Evolutionary conservation across 2,888 invertebrate species (phyloP).

Genomic region (Lithophane semibrunnea): DNA sequence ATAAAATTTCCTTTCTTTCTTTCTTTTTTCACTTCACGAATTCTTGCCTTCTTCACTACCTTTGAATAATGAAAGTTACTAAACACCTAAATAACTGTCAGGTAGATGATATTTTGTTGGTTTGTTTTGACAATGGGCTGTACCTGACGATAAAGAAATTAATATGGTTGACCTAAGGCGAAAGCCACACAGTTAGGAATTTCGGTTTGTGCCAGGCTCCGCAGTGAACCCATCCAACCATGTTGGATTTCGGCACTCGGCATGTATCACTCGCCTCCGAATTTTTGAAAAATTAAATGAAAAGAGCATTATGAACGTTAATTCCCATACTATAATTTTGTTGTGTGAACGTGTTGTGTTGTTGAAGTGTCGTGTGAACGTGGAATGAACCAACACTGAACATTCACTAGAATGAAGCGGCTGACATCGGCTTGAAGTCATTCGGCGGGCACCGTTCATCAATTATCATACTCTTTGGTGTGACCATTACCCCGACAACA

Average conservation of each 20-base stretch:
- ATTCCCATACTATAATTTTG: not conserved
- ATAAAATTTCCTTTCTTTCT: constrained; percentile 4
- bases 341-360: too few species aligned
- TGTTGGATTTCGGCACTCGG: not conserved
- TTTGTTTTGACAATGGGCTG: not conserved
- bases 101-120: constrained; percentile 2
- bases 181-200: not conserved
- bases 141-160: constrained; percentile 38
- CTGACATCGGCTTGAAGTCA: not conserved
- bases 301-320: not conserved
- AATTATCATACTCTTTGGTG: not conserved
- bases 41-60: constrained; percentile 62
- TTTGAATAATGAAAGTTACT: constrained; percentile 66
- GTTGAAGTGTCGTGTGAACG: too few species aligned
- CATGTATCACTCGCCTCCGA: not conserved
- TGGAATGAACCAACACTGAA: not conserved
- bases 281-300: not conserved
- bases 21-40: not conserved
- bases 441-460: not conserved
- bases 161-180: constrained; percentile 2
- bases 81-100: constrained; percentile 38
- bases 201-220: not conserved
- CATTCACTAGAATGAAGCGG: not conserved
- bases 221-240: not conserved
- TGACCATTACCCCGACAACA: not conserved